Base-by-base conservation (phyloP, 1,140 invertebrate species). In the Frieseomelitta varia region DNA sequence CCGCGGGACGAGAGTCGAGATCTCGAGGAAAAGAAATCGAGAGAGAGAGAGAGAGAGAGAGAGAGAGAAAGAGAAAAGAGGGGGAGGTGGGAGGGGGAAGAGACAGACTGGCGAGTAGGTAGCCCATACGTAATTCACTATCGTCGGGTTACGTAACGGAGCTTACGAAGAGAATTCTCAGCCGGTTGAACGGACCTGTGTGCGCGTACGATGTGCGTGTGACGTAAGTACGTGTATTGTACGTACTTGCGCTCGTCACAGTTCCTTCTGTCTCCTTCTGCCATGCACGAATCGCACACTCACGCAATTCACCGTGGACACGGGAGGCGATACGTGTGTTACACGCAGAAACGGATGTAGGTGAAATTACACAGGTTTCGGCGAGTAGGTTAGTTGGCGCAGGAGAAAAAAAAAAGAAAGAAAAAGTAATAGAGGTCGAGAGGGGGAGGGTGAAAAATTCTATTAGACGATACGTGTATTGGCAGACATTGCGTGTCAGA, bases 81-180 rank as follows among this genome's bases (percentile, higher is more conserved):
- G 15, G 67, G 39, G 39, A 27, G 61, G 30, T 30, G 65, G 67
- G 15, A 77, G 19, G 51, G 63, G 65, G 55, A 53, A 51, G 24
- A 14, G 56, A 63, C 63, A 47, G n/a, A 27, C 27, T 27, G 27
- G 85, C 51, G 84, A 84, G 88, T 81, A 89, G 88, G 75, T 80
- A 88, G 87, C 65, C 84, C 71, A 67, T 75, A 56, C 69, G 87
- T 89, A 89, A 89, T 84, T 89, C 88, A 81, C 87, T 89, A 89
- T 89, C 88, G 73, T 39, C 72, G 1, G 56, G 78, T 89, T 89
- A 89, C 88, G 87, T 89, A 89, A 89, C 85, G 79, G 80, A 65
- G 67, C 80, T 85, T 85, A 86, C 81, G 87, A 83, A 61, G 74
- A 88, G 75, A 79, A 83, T 85, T 89, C 87, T 67, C 82, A 88